Evolutionary conservation across 2,113 vertebrate species (phyloP).

Genomic region (Perca fluviatilis): DNA sequence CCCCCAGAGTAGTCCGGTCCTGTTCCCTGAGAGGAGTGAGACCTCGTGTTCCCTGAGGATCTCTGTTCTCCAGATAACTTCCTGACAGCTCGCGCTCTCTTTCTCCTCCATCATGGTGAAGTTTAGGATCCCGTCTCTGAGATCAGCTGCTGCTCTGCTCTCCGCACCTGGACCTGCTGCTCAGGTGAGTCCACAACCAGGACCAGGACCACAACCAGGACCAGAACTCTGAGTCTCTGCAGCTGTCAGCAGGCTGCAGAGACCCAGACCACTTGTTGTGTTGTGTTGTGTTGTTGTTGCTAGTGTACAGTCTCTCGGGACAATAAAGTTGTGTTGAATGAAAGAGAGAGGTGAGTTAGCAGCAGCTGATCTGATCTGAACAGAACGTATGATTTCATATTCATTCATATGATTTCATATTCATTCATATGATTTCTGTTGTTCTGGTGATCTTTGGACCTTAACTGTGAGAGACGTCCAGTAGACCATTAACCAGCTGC

Average conservation of each 20-base stretch:
- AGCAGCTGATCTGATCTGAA: too few relatives aligned
- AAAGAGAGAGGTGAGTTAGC: too few relatives aligned
- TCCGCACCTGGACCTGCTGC: slow-evolving; percentile 9
- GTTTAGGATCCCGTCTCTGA: slow-evolving; percentile 21
- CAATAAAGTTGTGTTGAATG: too few relatives aligned
- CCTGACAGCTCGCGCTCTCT: neutral
- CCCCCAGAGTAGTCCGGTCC: too few relatives aligned
- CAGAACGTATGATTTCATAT: too few relatives aligned
- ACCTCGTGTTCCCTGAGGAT: neutral
- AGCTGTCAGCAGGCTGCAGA: too few relatives aligned
- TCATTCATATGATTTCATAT: too few relatives aligned
- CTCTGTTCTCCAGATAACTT: neutral
- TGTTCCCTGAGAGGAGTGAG: slow-evolving; percentile 11
- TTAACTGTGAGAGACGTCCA: neutral
- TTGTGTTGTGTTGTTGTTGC: too few relatives aligned
- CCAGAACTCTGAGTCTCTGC: too few relatives aligned
- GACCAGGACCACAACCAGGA: neutral
- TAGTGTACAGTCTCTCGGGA: too few relatives aligned
- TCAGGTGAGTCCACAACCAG: slow-evolving; percentile 59
- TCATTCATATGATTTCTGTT: too few relatives aligned
- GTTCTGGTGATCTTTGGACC: neutral
- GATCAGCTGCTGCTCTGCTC: slow-evolving; percentile 12
- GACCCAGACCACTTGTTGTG: too few relatives aligned
- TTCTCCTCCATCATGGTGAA: slow-evolving; percentile 43
- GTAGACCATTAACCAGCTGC: neutral